Evolutionary conservation across 2,113 vertebrate species (phyloP).

Genomic region (Meles meles): DNA sequence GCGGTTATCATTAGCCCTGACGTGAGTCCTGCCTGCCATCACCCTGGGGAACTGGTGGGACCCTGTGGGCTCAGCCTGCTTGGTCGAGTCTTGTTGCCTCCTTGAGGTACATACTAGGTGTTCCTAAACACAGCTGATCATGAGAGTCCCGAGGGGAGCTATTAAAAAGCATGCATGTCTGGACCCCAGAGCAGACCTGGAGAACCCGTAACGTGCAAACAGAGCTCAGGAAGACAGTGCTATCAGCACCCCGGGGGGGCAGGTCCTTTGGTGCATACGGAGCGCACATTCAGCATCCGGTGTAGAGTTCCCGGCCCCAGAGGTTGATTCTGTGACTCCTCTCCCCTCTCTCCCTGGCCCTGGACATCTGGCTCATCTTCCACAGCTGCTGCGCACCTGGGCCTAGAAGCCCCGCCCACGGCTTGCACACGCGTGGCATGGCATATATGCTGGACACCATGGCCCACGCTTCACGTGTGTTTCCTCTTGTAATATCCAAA

Average conservation of each 20-base stretch:
- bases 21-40: neutral
- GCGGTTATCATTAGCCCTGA: neutral
- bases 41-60: neutral
- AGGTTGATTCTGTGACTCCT: neutral
- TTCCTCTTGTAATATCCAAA: neutral
- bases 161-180: neutral
- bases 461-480: neutral
- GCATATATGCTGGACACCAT: rapidly evolving
- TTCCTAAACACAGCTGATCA: neutral
- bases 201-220: neutral
- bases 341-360: neutral
- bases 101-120: neutral
- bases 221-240: neutral
- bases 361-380: neutral
- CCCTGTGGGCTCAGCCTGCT: neutral
- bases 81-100: neutral
- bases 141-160: neutral
- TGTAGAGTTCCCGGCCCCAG: neutral
- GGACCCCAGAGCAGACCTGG: neutral
- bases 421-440: neutral
- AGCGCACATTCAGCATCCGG: neutral
- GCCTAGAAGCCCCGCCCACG: neutral
- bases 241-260: neutral
- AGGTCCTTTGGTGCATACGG: neutral
- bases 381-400: neutral